Percentiles rank a stretch among this genome's conserved stretches.
Evolutionary conservation across 2,888 invertebrate genomes (phyloP).

Genomic region (Eledone cirrhosa): DNA sequence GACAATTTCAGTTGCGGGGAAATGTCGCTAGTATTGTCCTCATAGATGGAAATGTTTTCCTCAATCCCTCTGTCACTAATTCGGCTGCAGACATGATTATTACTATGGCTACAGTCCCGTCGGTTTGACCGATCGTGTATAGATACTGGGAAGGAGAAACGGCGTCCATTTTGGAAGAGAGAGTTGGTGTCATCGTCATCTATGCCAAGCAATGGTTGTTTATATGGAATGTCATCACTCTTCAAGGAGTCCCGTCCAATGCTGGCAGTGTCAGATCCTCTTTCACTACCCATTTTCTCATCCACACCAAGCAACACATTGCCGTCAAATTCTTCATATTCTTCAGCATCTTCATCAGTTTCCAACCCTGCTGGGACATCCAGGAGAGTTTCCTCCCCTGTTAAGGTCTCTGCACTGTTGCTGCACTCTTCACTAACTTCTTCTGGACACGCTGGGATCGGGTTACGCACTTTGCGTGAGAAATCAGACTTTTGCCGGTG

Average conservation of each 20-base stretch:
- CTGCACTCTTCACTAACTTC: constrained; percentile 1
- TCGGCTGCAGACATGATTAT: neutral
- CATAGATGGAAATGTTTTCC: neutral
- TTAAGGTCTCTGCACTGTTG: constrained; percentile 21
- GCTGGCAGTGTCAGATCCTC: constrained; percentile 35
- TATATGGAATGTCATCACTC: constrained; percentile 34
- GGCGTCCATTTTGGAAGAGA: neutral
- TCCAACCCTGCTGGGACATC: neutral
- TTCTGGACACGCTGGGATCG: constrained; percentile 13
- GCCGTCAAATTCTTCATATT: constrained; percentile 43
- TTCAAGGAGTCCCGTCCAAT: constrained; percentile 37
- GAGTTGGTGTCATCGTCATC: constrained; percentile 1
- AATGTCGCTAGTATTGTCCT: neutral
- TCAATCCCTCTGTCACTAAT: neutral
- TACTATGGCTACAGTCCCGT: constrained; percentile 6
- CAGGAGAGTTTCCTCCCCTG: neutral
- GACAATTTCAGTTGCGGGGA: neutral
- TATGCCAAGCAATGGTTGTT: neutral
- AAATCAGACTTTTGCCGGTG: constrained; percentile 11
- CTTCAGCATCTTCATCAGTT: constrained; percentile 20
- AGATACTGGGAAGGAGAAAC: constrained; percentile 17
- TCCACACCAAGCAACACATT: constrained; percentile 42
- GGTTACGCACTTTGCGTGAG: constrained; percentile 4
- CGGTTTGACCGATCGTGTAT: neutral
- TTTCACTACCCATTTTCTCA: constrained; percentile 26